Percentiles rank a stretch among this genome's conserved stretches.
Conservation (phyloP, 2,888 invertebrate genomes). For the Lottia scabra region DNA sequence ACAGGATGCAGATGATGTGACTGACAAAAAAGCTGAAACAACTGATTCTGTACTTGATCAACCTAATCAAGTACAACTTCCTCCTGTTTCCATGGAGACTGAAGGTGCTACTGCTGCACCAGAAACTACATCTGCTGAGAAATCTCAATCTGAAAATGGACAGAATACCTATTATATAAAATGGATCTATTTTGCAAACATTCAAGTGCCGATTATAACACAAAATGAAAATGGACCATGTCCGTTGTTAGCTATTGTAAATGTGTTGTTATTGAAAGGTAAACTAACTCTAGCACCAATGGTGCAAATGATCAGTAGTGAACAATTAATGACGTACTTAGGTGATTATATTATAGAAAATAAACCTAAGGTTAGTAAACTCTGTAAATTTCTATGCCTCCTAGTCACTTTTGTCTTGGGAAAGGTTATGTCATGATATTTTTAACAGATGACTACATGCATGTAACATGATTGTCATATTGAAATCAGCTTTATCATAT, state of each 20-base stretch:
- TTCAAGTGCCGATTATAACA: constrained; percentile 71
- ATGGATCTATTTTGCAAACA: constrained; percentile 69
- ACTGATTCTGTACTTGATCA: constrained; percentile 5
- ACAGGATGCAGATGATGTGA: neutral
- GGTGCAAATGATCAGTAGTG: constrained; percentile 70
- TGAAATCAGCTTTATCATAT: too few relatives aligned
- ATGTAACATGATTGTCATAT: too few relatives aligned
- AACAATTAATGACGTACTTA: constrained; percentile 71
- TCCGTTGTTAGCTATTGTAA: constrained; percentile 74
- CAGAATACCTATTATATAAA: constrained; percentile 71
- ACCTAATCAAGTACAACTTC: neutral
- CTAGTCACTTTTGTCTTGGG: too few relatives aligned
- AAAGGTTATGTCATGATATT: too few relatives aligned
- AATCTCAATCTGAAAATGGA: constrained; percentile 9
- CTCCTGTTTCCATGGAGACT: neutral
- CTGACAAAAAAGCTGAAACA: neutral
- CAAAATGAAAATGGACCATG: constrained; percentile 76
- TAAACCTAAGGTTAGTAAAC: constrained; percentile 68
- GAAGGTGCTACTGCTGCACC: constrained; percentile 3
- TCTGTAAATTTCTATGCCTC: too few relatives aligned
- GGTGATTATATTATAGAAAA: constrained; percentile 71
- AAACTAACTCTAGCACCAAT: constrained; percentile 68
- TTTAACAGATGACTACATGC: too few relatives aligned
- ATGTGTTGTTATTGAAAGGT: constrained; percentile 72
- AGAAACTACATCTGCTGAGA: neutral